Base-by-base conservation (phyloP, 2,113 vertebrate genomes). In the Nibea coibor region DNA sequence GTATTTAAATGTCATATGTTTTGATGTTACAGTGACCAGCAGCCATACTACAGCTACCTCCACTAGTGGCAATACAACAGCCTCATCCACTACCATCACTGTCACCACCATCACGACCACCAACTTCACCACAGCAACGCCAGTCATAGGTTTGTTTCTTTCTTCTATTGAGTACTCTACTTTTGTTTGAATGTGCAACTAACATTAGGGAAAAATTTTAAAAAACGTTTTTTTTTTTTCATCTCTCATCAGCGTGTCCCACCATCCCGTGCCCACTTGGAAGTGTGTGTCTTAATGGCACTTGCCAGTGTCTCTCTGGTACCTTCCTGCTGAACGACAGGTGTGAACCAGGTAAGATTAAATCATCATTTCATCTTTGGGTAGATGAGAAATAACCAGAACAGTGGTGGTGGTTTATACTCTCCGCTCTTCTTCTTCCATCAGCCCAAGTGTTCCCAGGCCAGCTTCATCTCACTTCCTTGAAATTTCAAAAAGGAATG, bases 361-460 rank as follows among this genome's bases (percentile, higher is more conserved):
- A 15, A 0, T 14, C 24, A 50, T 20, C 10, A 72, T 54, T 70
- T 78, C 1, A 56, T 39, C 4, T 53, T 11, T 69, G 15, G 11
- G 22, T 42, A 35, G 39, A 62, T 71, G 28, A 48, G 5, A 59
- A 35, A 62, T 0, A 63, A 5, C 45, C 47, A 12, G 62, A 48
- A 9, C 4, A 10, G n/a, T 50, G 10, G 2, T 35, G 0, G 4
- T 2, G 0, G 24, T 62, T 35, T 16, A 48, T 20, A 47, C 62
- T 7, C 19, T 63, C 59, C 15, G 65, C 43, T 81, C 2, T 50
- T 26, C 61, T 9, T 85, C 28, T 66, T 9, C 54, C n/a, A 47
- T 14, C 71, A 96, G 95, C 75, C n/a, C 92, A 85, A 90, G 90
- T 94, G 12, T 95, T 95, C 75, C 75, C 94, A 28, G 94, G 94